Evolutionary conservation across 2,113 vertebrate species (phyloP).

Genomic region (Hemicordylus capensis): DNA sequence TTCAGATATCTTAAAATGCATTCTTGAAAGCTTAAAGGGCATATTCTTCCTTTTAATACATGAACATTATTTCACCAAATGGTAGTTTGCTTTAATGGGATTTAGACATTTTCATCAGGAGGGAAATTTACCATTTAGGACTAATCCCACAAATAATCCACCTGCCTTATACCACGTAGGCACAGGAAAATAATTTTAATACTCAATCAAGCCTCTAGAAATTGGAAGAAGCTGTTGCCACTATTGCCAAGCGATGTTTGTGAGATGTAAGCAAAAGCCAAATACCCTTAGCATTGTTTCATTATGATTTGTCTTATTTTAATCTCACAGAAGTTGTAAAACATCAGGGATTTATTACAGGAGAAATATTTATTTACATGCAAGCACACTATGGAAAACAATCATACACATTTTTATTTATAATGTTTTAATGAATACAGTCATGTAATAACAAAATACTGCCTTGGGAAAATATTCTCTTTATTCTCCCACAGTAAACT

Average conservation of each 20-base stretch:
- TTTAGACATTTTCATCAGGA: conserved; percentile 19
- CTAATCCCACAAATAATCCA: conserved; percentile 35
- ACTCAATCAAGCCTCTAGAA: conserved; percentile 39
- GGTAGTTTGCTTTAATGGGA: conserved; percentile 14
- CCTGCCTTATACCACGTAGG: conserved; percentile 11
- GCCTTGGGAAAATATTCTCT: too few relatives aligned
- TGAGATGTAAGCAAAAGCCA: neutral
- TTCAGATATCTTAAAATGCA: neutral
- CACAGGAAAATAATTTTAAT: conserved; percentile 13
- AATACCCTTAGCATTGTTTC: neutral
- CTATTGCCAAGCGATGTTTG: neutral
- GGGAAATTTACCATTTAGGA: conserved; percentile 19
- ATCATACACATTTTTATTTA: neutral
- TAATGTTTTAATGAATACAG: neutral
- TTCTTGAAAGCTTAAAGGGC: neutral
- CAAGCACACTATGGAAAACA: too few relatives aligned
- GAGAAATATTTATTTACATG: conserved; percentile 1
- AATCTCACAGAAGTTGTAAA: neutral
- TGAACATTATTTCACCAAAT: neutral
- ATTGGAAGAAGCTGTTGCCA: conserved; percentile 4
- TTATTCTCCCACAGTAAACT: too few relatives aligned
- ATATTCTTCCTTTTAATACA: neutral
- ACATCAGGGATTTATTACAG: neutral
- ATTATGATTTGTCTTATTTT: neutral
- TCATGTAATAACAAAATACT: too few relatives aligned